Percentiles rank a stretch among this genome's conserved stretches.
Evolutionary conservation across 2,888 invertebrate species (phyloP).

Genomic region (Acronicta aceris): DNA sequence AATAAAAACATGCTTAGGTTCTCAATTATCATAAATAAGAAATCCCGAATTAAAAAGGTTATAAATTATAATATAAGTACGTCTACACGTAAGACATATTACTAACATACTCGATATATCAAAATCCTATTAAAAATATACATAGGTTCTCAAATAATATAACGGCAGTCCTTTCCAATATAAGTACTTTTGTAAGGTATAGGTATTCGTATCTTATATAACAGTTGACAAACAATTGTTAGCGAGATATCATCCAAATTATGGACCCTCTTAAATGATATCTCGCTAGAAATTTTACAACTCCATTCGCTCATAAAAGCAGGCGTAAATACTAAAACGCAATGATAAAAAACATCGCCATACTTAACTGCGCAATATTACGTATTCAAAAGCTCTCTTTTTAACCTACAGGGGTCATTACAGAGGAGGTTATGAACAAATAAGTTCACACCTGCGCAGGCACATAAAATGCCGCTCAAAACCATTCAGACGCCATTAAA

Average conservation of each 20-base stretch:
- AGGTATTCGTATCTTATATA: too few relatives aligned
- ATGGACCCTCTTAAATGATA: neutral
- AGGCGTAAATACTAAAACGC: slow-evolving; percentile 16
- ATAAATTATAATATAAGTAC: too few relatives aligned
- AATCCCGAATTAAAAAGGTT: too few relatives aligned
- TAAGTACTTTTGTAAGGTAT: too few relatives aligned
- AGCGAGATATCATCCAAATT: neutral
- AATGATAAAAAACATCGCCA: slow-evolving; percentile 4
- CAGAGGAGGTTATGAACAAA: slow-evolving; percentile 37
- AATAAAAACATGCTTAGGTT: too few relatives aligned
- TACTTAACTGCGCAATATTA: slow-evolving; percentile 20
- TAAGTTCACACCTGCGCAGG: slow-evolving; percentile 46
- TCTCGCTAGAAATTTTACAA: slow-evolving; percentile 12
- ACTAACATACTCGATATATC: too few relatives aligned
- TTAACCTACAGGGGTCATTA: slow-evolving; percentile 17
- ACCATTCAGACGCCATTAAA: slow-evolving; percentile 43
- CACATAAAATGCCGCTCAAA: slow-evolving; percentile 36
- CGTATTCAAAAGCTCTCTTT: slow-evolving; percentile 21
- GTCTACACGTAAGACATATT: too few relatives aligned
- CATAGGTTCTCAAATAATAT: too few relatives aligned
- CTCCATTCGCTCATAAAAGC: slow-evolving; percentile 21
- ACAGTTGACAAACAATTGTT: too few relatives aligned
- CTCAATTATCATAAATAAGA: too few relatives aligned
- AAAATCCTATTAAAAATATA: too few relatives aligned
- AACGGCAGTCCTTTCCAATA: too few relatives aligned